Conservation (phyloP, 2,113 vertebrate species). For the Leptodactylus fuscus region DNA sequence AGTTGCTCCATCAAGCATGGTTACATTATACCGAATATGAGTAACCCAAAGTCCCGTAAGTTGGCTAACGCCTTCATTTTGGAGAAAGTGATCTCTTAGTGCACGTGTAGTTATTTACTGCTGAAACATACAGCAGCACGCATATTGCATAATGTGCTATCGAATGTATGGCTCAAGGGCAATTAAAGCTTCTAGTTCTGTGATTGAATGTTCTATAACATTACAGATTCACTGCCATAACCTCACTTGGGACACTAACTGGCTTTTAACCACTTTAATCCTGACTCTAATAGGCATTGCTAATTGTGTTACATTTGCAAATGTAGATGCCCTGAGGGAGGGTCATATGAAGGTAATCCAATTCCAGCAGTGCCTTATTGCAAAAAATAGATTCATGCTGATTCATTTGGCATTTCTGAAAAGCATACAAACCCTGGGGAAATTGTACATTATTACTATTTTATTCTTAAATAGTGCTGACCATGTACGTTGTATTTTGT, state of each 20-base stretch:
- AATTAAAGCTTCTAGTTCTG: slow-evolving; percentile 57
- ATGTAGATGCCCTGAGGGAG: slow-evolving; percentile 61
- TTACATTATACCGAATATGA: neutral
- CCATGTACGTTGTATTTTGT: slow-evolving; percentile 28
- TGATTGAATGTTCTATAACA: slow-evolving; percentile 60
- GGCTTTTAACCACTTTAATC: slow-evolving; percentile 62
- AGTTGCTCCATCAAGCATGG: neutral
- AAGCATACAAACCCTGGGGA: slow-evolving; percentile 49
- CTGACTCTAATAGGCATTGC: slow-evolving; percentile 61
- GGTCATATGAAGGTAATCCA: slow-evolving; percentile 62
- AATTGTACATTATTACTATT: slow-evolving; percentile 41
- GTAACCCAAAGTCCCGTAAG: neutral
- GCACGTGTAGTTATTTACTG: slow-evolving; percentile 46
- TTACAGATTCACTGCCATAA: slow-evolving; percentile 60
- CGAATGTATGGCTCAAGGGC: slow-evolving; percentile 55
- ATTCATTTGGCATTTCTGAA: slow-evolving; percentile 56
- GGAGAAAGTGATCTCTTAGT: slow-evolving; percentile 5
- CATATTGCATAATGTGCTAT: slow-evolving; percentile 51
- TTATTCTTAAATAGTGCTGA: slow-evolving; percentile 58
- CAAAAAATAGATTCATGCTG: slow-evolving; percentile 60
- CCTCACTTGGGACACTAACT: slow-evolving; percentile 61
- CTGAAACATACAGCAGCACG: slow-evolving; percentile 39
- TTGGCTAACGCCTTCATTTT: neutral
- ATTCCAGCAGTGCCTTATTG: slow-evolving; percentile 60
- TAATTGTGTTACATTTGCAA: slow-evolving; percentile 62